These are phyloP conservation scores for Xylota segnis DNA, from an alignment of 2,888 invertebrate genomes.

Conservation along the genomic window DNA sequence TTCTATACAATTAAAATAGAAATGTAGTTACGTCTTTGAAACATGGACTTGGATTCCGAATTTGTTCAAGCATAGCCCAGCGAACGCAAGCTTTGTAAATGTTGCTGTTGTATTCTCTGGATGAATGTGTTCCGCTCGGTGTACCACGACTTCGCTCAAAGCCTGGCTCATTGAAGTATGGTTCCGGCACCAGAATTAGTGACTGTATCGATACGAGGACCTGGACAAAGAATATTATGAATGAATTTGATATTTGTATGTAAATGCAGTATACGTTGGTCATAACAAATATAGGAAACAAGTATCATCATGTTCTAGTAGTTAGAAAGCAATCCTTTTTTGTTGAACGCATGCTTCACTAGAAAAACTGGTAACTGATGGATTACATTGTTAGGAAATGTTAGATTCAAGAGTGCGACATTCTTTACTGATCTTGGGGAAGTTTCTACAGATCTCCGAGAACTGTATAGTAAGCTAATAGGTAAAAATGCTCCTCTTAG, in stretches of 20 bases:
- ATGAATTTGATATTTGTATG: not conserved
- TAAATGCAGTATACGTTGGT: not conserved
- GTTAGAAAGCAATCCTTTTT: too few species aligned
- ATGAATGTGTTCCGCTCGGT: conserved; percentile 94
- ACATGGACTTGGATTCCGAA: conserved; percentile 94
- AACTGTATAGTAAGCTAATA: too few species aligned
- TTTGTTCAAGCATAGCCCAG: conserved; percentile 98
- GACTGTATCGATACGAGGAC: conserved; percentile 97
- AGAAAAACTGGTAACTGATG: too few species aligned
- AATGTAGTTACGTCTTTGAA: conserved; percentile 91
- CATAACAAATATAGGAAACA: too few species aligned
- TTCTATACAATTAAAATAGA: not conserved
- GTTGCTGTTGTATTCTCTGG: conserved; percentile 97
- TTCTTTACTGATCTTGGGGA: too few species aligned
- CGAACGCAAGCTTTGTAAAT: conserved; percentile 97
- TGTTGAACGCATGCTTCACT: too few species aligned
- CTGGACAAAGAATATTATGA: conserved; percentile 83
- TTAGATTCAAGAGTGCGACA: too few species aligned
- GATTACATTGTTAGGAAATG: too few species aligned
- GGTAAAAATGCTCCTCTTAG: too few species aligned
- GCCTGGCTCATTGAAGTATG: conserved; percentile 97
- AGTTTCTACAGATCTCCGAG: too few species aligned
- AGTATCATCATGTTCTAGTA: too few species aligned
- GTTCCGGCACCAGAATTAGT: conserved; percentile 95
- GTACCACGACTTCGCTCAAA: conserved; percentile 96